A percentile compares a stretch with the other conserved stretches of the same genome.
Evolutionary conservation across 2,888 invertebrate genomes (phyloP).

Genomic region (Ophioninae sp.): DNA sequence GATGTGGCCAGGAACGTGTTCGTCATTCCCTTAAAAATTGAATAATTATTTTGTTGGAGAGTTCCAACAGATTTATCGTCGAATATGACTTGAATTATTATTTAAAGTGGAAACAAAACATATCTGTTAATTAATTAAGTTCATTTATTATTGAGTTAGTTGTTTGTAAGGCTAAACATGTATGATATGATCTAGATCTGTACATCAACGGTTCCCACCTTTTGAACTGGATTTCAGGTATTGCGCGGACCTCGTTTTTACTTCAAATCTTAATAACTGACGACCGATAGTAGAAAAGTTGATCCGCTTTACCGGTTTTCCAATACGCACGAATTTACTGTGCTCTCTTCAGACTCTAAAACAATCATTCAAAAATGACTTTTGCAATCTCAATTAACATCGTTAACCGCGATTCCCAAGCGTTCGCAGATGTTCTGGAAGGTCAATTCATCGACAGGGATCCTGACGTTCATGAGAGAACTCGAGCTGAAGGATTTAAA

Average conservation of each 20-base stretch:
- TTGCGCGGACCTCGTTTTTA: not conserved
- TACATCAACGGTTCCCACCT: too few species aligned
- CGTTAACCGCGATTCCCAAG: conserved; percentile 47
- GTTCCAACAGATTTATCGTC: too few species aligned
- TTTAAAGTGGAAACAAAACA: too few species aligned
- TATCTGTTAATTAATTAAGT: too few species aligned
- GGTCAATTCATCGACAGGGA: conserved; percentile 56
- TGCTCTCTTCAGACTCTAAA: not conserved
- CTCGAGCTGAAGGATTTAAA: conserved; percentile 25
- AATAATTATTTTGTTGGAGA: too few species aligned
- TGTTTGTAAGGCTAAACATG: too few species aligned
- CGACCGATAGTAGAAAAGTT: not conserved
- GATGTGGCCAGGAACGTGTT: too few species aligned
- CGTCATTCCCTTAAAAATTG: too few species aligned
- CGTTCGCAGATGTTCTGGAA: conserved; percentile 47
- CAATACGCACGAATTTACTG: not conserved
- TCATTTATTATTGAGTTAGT: too few species aligned
- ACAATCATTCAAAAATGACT: not conserved
- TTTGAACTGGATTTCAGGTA: too few species aligned
- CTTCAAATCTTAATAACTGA: not conserved
- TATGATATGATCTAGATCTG: too few species aligned
- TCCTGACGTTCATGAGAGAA: conserved; percentile 53
- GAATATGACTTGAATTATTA: too few species aligned
- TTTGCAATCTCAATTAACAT: conserved; percentile 42
- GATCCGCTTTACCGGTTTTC: not conserved